Evolutionary conservation across 2,888 invertebrate species (phyloP).

Genomic region (Teinopalpus imperialis): DNA sequence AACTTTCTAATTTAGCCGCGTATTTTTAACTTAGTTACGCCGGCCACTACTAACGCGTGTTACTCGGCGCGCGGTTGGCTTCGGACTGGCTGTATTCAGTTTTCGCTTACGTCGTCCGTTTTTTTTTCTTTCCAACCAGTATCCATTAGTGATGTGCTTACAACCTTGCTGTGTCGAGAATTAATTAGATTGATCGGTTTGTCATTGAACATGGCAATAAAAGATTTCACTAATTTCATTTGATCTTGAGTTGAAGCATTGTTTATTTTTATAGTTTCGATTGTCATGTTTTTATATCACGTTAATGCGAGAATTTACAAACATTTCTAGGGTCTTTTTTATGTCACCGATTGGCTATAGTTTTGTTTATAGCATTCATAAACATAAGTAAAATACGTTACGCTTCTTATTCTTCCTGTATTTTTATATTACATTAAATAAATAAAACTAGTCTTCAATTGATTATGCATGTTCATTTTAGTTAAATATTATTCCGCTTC

Average conservation of each 20-base stretch:
- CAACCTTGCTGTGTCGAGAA: slow-evolving; percentile 23
- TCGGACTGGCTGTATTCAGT: slow-evolving; percentile 55
- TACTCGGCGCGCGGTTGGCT: slow-evolving; percentile 52
- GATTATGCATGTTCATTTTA: too few species aligned
- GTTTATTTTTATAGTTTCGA: neutral
- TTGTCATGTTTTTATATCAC: too few species aligned
- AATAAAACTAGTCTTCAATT: too few species aligned
- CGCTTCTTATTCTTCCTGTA: too few species aligned
- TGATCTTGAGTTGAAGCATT: slow-evolving; percentile 8
- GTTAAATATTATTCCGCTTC: too few species aligned
- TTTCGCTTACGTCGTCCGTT: slow-evolving; percentile 42
- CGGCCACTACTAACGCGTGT: slow-evolving; percentile 47
- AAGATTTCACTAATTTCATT: slow-evolving; percentile 5
- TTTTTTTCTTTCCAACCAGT: slow-evolving; percentile 47
- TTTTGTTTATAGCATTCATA: too few species aligned
- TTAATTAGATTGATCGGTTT: slow-evolving; percentile 27
- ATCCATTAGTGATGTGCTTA: slow-evolving; percentile 16
- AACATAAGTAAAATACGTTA: too few species aligned
- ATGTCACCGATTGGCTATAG: too few species aligned
- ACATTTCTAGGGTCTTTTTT: too few species aligned
- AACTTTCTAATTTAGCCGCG: slow-evolving; percentile 68
- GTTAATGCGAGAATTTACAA: too few species aligned
- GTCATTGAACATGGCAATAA: slow-evolving; percentile 13
- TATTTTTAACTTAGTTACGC: slow-evolving; percentile 37
- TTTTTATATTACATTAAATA: too few species aligned